Evolutionary conservation across 2,113 vertebrate genomes (phyloP), one percentile per base, ranked within the genome.

Genomic region (Psittacula cyanocephala): DNA sequence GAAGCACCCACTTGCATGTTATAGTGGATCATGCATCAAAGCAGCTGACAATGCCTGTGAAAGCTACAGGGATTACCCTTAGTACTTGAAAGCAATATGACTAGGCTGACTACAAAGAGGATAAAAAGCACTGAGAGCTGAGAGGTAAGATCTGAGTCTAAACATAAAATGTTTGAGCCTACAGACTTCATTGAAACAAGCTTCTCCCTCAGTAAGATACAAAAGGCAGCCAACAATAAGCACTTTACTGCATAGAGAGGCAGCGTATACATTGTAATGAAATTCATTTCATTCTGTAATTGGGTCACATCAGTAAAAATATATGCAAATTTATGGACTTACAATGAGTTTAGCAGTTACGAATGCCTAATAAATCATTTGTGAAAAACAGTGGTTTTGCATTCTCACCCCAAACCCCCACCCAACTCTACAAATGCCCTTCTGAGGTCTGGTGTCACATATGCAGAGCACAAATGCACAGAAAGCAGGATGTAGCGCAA

Each of bases 281-380:
- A 95, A 97, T 97, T 90, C 93, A 96, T 82, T 96, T 97, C 76
- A 93, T 79, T 94, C 91, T 81, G 91, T 97, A 98, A 98, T 96
- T 97, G 96, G 96, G 96, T 98, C 96, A 96, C 89, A 97, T 92
- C 84, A 95, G 80, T 88, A 94, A 95, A 97, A 97, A 95, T 95
- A 17, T 86, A 97, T 98, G 97, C 88, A 97, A 97, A 98, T 97
- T 89, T 98, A 98, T 97, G 97, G 90, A 71, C 80, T 97, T 95
- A 93, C 96, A 96, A 91, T 87, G 76, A 94, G 67, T 78, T 94
- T 91, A 69, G 14, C 94, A 90, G 74, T 88, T 91, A 87, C 0
- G 0, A 97, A 97, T 91, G 77, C 83, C 88, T 97, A 97, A 97
- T 96, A 95, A 86, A 96, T 96, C 71, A 96, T 94, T 96, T 35